Percentiles rank a stretch among this genome's conserved stretches.
These are phyloP conservation scores for Osmerus eperlanus DNA, from an alignment of 2,113 vertebrate species.

Conservation along the genomic window DNA sequence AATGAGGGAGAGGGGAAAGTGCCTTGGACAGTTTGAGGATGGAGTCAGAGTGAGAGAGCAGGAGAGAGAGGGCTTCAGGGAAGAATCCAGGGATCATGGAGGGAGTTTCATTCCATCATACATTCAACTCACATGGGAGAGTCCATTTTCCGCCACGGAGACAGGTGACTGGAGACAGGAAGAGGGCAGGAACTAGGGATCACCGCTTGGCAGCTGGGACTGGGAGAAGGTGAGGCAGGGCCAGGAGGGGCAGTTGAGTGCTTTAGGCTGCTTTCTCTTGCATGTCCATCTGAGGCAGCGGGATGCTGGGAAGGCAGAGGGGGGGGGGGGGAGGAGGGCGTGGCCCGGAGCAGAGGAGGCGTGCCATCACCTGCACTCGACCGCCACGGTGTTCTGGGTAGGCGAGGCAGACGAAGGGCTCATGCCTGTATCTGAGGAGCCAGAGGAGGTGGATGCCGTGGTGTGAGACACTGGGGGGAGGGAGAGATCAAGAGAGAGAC, in stretches of 20 bases:
- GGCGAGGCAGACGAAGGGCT: slow-evolving; percentile 94
- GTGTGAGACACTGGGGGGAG: slow-evolving; percentile 81
- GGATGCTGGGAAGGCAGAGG: slow-evolving; percentile 71
- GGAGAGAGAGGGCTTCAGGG: slow-evolving; percentile 3
- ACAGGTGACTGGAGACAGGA: slow-evolving; percentile 34
- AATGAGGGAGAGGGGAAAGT: slow-evolving; percentile 38
- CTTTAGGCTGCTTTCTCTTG: slow-evolving; percentile 77
- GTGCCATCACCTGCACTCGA: slow-evolving; percentile 97
- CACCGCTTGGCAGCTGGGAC: slow-evolving; percentile 37
- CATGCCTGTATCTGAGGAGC: slow-evolving; percentile 94
- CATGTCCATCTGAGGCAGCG: slow-evolving; percentile 70
- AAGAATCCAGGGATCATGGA: slow-evolving; percentile 15
- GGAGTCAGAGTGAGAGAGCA: slow-evolving; percentile 19
- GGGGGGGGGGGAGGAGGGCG: slow-evolving; percentile 26
- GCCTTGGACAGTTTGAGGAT: slow-evolving; percentile 50
- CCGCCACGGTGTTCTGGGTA: slow-evolving; percentile 90
- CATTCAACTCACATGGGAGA: slow-evolving; percentile 54
- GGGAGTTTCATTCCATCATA: slow-evolving; percentile 30
- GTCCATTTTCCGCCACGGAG: slow-evolving; percentile 32
- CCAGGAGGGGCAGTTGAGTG: slow-evolving; percentile 79
- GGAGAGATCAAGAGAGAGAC: not conserved
- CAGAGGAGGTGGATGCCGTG: slow-evolving; percentile 92
- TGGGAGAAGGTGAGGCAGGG: slow-evolving; percentile 58
- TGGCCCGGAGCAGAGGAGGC: slow-evolving; percentile 31
- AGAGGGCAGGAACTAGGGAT: slow-evolving; percentile 62